Percentiles rank a stretch among this genome's conserved stretches.
These are phyloP conservation scores for Progne subis DNA, from an alignment of 2,113 vertebrate genomes.

Conservation along the genomic window DNA sequence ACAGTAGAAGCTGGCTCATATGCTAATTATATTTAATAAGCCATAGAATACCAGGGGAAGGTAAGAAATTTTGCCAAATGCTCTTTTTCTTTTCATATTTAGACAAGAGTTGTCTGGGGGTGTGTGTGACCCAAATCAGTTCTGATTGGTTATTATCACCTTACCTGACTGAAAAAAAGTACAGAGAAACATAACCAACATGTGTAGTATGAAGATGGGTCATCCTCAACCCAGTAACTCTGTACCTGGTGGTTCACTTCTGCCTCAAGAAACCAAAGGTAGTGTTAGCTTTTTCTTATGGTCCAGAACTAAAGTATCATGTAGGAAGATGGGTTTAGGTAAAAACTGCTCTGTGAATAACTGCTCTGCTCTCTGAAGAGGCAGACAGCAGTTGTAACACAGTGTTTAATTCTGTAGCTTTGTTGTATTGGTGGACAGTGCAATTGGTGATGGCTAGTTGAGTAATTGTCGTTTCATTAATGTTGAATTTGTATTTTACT, in stretches of 20 bases:
- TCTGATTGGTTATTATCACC: not conserved
- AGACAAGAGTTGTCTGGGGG: not conserved
- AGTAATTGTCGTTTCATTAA: slow-evolving; percentile 11
- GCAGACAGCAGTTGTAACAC: not conserved
- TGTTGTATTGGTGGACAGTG: not conserved
- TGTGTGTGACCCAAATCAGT: not conserved
- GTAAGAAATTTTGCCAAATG: not conserved
- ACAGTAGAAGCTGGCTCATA: not conserved
- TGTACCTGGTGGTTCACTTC: not conserved
- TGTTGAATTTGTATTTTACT: slow-evolving; percentile 20
- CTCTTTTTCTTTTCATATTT: not conserved
- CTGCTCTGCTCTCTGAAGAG: not conserved
- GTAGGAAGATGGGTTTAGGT: not conserved
- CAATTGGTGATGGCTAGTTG: not conserved
- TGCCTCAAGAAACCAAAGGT: not conserved
- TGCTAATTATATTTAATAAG: not conserved
- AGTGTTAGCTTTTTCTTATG: not conserved
- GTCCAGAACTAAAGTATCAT: not conserved
- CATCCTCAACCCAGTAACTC: not conserved
- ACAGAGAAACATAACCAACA: not conserved
- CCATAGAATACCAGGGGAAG: not conserved
- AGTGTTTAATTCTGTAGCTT: not conserved
- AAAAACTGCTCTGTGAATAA: not conserved
- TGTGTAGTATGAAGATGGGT: not conserved
- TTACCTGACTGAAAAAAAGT: not conserved